Evolutionary conservation across 1,140 invertebrate species (phyloP).

Genomic region (Danaus melanippus): DNA sequence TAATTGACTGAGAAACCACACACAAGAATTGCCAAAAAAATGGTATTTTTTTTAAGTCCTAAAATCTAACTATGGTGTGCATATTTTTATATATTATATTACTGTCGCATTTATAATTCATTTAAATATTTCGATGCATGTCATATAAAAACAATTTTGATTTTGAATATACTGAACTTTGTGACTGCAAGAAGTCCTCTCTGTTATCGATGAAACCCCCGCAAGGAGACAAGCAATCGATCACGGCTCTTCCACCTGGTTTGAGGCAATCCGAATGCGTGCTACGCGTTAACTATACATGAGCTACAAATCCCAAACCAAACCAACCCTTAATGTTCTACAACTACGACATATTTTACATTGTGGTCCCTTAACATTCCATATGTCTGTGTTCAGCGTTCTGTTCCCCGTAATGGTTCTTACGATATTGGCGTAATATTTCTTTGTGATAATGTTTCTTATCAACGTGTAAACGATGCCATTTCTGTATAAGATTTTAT

Average conservation of each 20-base stretch:
- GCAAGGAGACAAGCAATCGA: constrained; percentile 28
- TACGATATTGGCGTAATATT: constrained; percentile 50
- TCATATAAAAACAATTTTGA: no score
- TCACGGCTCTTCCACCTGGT: constrained; percentile 27
- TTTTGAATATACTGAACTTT: no score
- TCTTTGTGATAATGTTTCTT: constrained; percentile 40
- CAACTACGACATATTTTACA: constrained; percentile 7
- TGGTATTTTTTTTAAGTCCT: no score
- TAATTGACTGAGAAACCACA: no score
- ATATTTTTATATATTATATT: no score
- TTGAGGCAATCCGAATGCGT: constrained; percentile 25
- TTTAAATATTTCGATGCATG: no score
- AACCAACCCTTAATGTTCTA: constrained; percentile 8
- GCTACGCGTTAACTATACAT: constrained; percentile 26
- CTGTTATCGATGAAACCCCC: neutral
- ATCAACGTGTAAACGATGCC: constrained; percentile 35
- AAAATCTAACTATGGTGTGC: no score
- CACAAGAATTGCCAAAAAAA: no score
- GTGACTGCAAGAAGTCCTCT: no score
- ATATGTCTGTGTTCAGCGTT: constrained; percentile 33
- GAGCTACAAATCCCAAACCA: constrained; percentile 9
- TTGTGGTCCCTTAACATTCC: constrained; percentile 22
- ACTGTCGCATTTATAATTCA: no score
- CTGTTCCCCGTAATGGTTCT: constrained; percentile 37
- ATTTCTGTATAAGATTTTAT: constrained; percentile 28